These are phyloP conservation scores for Origma solitaria DNA, from an alignment of 2,113 vertebrate genomes.

Conservation along the genomic window DNA sequence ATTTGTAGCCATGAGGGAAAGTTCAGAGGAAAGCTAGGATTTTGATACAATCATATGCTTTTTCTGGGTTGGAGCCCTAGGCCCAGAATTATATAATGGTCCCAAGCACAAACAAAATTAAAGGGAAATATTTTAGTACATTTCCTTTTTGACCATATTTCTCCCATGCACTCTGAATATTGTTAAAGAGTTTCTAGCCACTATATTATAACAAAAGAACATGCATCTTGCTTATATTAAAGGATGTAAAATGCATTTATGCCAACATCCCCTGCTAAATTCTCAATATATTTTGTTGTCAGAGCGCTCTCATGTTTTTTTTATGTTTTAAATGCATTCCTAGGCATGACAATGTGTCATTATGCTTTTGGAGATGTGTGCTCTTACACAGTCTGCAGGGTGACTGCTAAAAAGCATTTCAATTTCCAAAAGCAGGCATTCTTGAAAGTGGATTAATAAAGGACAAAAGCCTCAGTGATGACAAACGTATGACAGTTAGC, in stretches of 20 bases:
- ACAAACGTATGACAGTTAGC: conserved; percentile 48
- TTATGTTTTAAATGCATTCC: not conserved
- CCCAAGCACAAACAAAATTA: conserved; percentile 16
- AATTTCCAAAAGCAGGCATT: conserved; percentile 14
- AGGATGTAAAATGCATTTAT: not conserved
- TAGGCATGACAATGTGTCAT: conserved; percentile 10
- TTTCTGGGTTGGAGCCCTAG: not conserved
- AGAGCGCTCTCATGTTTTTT: not conserved
- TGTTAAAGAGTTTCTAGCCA: not conserved
- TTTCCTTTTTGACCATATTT: not conserved
- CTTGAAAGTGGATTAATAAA: conserved; percentile 55
- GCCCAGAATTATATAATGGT: not conserved
- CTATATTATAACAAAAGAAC: not conserved
- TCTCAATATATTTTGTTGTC: not conserved
- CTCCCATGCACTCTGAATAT: not conserved
- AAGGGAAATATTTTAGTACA: not conserved
- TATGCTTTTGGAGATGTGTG: not conserved
- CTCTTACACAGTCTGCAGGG: not conserved
- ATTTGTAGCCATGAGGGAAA: conserved; percentile 25
- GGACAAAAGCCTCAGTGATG: conserved; percentile 23
- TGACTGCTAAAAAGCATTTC: conserved; percentile 39
- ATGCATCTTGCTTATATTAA: not conserved
- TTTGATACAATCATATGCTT: conserved; percentile 13
- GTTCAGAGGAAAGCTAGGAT: not conserved
- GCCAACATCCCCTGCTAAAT: not conserved